These are phyloP conservation scores for Oopsacas minuta DNA, from an alignment of 37 sponge, comb jelly and placozoan genomes.

Conservation along the genomic window DNA sequence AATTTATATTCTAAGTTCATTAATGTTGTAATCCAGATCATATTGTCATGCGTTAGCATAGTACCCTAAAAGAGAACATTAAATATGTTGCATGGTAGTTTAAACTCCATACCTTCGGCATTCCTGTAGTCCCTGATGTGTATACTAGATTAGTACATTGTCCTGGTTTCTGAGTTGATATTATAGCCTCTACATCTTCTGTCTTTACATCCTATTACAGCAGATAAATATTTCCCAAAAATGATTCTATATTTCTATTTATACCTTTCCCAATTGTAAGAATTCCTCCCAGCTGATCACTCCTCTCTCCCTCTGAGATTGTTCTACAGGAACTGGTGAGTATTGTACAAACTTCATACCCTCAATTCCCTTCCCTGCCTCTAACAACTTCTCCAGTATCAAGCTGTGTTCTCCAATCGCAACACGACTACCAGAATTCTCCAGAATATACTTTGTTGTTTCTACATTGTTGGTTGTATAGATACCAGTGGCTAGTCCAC, in stretches of 20 bases:
- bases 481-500: constrained; percentile 61
- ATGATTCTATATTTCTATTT: no score
- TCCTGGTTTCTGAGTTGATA: constrained; percentile 50
- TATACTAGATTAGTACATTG: constrained; percentile 72
- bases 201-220: neutral
- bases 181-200: neutral
- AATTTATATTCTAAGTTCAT: neutral
- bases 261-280: constrained; percentile 48
- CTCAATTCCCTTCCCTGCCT: constrained; percentile 35
- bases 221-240: no score
- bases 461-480: constrained; percentile 69
- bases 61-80: constrained; percentile 42
- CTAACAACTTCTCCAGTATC: constrained; percentile 66
- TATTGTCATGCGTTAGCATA: constrained; percentile 86
- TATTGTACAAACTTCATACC: constrained; percentile 56
- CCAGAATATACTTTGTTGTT: constrained; percentile 57
- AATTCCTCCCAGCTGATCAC: constrained; percentile 64
- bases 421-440: constrained; percentile 60
- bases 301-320: constrained; percentile 37
- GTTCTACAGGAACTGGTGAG: constrained; percentile 38
- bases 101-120: constrained; percentile 49
- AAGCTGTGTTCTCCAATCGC: constrained; percentile 65
- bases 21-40: constrained; percentile 58
- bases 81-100: neutral
- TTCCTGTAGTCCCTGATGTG: constrained; percentile 83